These are phyloP conservation scores for Platypus cylindrus DNA, from an alignment of 2,888 invertebrate genomes.

Conservation along the genomic window DNA sequence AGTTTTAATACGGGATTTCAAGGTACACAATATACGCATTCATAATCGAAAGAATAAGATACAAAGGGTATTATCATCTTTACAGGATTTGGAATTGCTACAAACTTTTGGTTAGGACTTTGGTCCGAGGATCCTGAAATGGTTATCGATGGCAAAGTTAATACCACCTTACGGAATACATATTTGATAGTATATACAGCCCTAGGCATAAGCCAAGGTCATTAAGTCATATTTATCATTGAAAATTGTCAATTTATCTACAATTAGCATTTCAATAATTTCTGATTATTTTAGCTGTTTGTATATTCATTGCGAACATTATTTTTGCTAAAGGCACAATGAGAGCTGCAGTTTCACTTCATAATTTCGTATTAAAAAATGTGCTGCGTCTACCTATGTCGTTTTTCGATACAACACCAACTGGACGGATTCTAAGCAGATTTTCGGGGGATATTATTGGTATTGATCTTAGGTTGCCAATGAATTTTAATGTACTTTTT, in stretches of 20 bases:
- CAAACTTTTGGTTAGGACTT: constrained; percentile 69
- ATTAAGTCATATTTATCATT: too few species aligned
- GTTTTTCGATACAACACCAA: constrained; percentile 70
- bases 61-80: constrained; percentile 15
- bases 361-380: constrained; percentile 48
- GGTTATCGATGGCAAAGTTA: constrained; percentile 42
- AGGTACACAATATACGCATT: constrained; percentile 33
- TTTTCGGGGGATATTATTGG: constrained; percentile 60
- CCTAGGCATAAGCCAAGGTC: constrained; percentile 66
- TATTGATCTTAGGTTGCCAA: constrained; percentile 51
- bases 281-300: constrained; percentile 16
- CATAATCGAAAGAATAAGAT: background rate
- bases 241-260: too few species aligned
- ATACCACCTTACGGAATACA: constrained; percentile 50
- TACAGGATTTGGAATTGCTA: constrained; percentile 61
- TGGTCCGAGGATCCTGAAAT: constrained; percentile 49
- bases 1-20: constrained; percentile 63
- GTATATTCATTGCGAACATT: constrained; percentile 47
- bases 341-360: constrained; percentile 46
- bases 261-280: constrained; percentile 13
- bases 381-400: constrained; percentile 52
- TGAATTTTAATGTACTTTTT: constrained; percentile 20
- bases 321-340: constrained; percentile 45
- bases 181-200: constrained; percentile 78
- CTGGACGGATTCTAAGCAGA: constrained; percentile 64